Evolutionary conservation across 2,888 invertebrate species (phyloP).

Genomic region (Brachylomia viminalis): DNA sequence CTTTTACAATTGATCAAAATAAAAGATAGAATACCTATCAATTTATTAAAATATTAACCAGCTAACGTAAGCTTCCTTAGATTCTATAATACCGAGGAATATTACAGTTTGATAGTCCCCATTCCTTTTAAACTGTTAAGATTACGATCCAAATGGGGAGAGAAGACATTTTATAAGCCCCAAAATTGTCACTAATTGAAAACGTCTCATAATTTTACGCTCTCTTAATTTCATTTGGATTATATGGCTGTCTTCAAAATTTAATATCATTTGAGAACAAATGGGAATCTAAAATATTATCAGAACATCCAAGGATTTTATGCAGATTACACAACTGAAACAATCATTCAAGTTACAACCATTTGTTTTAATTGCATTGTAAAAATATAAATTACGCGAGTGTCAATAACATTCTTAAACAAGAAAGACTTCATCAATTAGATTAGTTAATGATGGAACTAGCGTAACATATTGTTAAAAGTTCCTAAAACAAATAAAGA

Average conservation of each 20-base stretch:
- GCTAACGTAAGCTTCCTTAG: slow-evolving; percentile 3
- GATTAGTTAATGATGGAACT: no score
- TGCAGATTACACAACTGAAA: slow-evolving; percentile 32
- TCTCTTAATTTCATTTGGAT: slow-evolving; percentile 74
- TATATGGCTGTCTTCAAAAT: slow-evolving; percentile 69
- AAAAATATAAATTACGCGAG: slow-evolving; percentile 5
- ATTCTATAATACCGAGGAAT: background rate
- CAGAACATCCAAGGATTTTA: slow-evolving; percentile 9
- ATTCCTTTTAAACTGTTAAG: slow-evolving; percentile 25
- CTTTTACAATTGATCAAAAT: background rate
- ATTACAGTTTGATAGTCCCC: background rate
- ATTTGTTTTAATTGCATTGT: slow-evolving; percentile 10
- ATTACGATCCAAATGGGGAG: slow-evolving; percentile 32
- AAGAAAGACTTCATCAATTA: slow-evolving; percentile 7
- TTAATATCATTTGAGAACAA: slow-evolving; percentile 72
- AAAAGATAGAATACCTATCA: background rate
- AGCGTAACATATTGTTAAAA: no score
- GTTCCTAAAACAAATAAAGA: no score
- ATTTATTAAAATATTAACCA: background rate
- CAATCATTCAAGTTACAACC: slow-evolving; percentile 15
- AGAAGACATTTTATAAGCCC: slow-evolving; percentile 43
- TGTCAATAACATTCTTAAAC: background rate
- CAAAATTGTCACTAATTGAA: slow-evolving; percentile 71
- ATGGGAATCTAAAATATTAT: slow-evolving; percentile 31
- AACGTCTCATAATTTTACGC: slow-evolving; percentile 71